Evolutionary conservation across 2,888 invertebrate genomes (phyloP), one percentile per base, ranked within the genome.

Genomic region (Hedya salicella): DNA sequence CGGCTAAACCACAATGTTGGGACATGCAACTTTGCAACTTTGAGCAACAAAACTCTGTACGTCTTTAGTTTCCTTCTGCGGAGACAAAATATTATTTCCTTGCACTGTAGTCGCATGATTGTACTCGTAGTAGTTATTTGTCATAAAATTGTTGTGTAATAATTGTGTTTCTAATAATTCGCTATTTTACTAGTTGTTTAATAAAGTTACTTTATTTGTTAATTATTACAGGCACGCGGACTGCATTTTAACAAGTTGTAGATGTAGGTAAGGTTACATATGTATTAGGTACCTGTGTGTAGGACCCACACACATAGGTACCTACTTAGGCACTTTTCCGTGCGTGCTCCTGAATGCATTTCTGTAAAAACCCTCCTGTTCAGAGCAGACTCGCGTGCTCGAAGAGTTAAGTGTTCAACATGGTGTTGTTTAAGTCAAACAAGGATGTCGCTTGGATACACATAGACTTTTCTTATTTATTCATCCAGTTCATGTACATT

Each of bases 341-440:
- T 81, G 81, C 88, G 87, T 88, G 88, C 83, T 80, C 76, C 70
- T 82, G 88, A 88, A 88, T 87, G 87, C 86, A 87, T 87, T 88
- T 80, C 76, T 76, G 76, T 80, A 82, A 78, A 80, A 78, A 78
- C 72, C 78, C 76, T 75, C 70, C 74, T 75, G 75, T 73, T 77
- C 78, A 73, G 62, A 57, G 44, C 50, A 66, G 62, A 36, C 62
- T 56, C 25, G 50, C 73, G 78, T 80, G 74, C 82, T 82, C 75
- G 75, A 79, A 74, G 71, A 69, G 71, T 73, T 30, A 66, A 61
- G 60, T 49, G 60, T 53, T 46, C 2, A 36, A 53, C 53, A 61
- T 40, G 36, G 59, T 39, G 39, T 49, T 60, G 44, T 42, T 32
- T 57, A 46, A 46, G 44, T 44, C 19, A 32, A 46, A 32, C 56